Conservation (phyloP, 2,113 vertebrate genomes). For the Gymnobelideus leadbeateri region DNA sequence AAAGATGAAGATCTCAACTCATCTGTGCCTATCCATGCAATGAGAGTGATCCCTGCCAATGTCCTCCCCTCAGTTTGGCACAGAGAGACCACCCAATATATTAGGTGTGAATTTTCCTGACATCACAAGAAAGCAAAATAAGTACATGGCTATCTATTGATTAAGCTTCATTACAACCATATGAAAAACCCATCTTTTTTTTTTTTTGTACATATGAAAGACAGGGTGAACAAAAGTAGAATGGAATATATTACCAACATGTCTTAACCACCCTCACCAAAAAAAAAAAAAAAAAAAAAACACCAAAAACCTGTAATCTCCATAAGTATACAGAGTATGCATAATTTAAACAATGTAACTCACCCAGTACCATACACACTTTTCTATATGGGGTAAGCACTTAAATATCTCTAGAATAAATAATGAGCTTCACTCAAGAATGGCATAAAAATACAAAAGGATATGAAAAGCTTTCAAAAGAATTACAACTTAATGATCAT, state of each 20-base stretch:
- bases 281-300: background rate
- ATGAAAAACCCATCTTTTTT: background rate
- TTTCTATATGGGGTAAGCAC: background rate
- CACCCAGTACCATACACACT: background rate
- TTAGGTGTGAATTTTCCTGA: no score
- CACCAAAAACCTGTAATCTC: background rate
- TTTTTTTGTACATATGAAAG: background rate
- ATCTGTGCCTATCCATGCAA: background rate
- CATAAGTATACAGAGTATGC: background rate
- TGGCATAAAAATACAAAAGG: background rate
- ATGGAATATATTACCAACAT: background rate
- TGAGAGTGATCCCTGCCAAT: background rate
- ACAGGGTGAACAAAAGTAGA: background rate
- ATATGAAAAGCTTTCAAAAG: background rate
- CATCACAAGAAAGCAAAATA: no score
- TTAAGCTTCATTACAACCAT: background rate
- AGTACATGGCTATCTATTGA: background rate
- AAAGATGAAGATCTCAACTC: background rate
- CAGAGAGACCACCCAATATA: background rate
- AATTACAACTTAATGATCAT: background rate
- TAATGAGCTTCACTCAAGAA: background rate
- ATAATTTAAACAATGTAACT: background rate
- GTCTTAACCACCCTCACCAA: background rate
- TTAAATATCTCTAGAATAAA: background rate
- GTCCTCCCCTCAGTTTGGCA: background rate